Evolutionary conservation across 2,113 vertebrate species (phyloP).

Genomic region (Oreotragus oreotragus): DNA sequence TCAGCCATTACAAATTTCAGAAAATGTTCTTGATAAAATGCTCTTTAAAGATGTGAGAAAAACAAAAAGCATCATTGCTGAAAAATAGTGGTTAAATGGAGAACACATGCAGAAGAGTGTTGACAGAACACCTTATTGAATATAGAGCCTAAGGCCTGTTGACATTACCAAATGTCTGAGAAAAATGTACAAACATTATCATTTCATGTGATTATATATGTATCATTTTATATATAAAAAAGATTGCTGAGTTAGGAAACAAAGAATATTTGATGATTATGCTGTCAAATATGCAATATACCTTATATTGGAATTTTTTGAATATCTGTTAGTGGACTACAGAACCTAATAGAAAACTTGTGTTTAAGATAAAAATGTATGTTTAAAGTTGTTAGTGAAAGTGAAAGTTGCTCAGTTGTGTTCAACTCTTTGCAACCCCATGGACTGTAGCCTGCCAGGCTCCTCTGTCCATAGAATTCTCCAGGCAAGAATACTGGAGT

Average conservation of each 20-base stretch:
- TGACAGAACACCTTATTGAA: background rate
- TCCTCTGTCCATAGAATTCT: background rate
- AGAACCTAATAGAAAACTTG: background rate
- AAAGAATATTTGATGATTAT: background rate
- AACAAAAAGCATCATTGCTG: background rate
- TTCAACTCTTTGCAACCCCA: background rate
- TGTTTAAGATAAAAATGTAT: background rate
- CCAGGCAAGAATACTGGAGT: background rate
- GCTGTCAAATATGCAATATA: background rate
- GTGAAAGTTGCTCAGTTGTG: background rate
- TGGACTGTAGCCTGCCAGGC: background rate
- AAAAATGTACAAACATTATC: background rate
- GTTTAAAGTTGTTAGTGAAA: background rate
- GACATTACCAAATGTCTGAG: background rate
- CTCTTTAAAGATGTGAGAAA: background rate
- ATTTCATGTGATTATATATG: background rate
- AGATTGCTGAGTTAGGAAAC: background rate
- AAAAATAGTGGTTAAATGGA: background rate
- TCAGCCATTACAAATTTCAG: background rate
- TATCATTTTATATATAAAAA: background rate
- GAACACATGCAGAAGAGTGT: background rate
- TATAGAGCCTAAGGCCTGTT: background rate
- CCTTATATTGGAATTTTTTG: background rate
- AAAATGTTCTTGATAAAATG: background rate
- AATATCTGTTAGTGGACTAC: background rate